Conservation (phyloP, 2,888 invertebrate genomes). For the Caenorhabditis afra region DNA sequence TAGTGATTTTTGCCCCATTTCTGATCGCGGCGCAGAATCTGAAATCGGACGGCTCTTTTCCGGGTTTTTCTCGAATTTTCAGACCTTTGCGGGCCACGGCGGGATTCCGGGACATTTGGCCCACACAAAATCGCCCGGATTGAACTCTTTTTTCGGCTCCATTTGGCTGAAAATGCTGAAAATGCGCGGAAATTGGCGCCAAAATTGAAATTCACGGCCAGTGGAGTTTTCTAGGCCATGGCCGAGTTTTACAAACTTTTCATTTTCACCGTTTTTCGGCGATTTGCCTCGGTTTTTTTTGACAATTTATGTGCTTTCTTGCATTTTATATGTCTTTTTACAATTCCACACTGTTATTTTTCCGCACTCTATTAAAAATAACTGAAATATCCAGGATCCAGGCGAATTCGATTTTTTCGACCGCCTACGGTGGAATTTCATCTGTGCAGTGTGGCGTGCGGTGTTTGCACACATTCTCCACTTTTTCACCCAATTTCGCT, state of each 20-base stretch:
- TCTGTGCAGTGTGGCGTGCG: slow-evolving; percentile 8
- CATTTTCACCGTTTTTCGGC: too few species aligned
- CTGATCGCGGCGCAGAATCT: slow-evolving; percentile 20
- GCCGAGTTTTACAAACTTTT: background rate
- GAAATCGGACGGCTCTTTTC: background rate
- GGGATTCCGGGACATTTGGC: slow-evolving; percentile 96
- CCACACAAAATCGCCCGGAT: slow-evolving; percentile 86
- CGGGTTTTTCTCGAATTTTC: background rate
- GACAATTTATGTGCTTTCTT: too few species aligned
- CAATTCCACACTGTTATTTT: too few species aligned
- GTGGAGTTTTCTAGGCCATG: slow-evolving; percentile 11
- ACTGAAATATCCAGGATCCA: too few species aligned
- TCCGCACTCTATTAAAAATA: too few species aligned
- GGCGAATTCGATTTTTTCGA: background rate
- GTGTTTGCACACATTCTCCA: slow-evolving; percentile 42
- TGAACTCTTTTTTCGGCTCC: slow-evolving; percentile 29
- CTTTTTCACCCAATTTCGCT: slow-evolving; percentile 32
- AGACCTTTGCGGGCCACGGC: slow-evolving; percentile 93
- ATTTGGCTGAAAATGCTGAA: slow-evolving; percentile 9
- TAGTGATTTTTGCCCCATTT: slow-evolving; percentile 24
- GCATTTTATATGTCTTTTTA: too few species aligned
- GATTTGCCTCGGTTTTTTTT: too few species aligned
- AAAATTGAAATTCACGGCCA: background rate
- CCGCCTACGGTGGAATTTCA: slow-evolving; percentile 28
- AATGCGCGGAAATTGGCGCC: background rate